These are phyloP conservation scores for Mayetiola destructor DNA, from an alignment of 2,888 invertebrate species.

Conservation along the genomic window DNA sequence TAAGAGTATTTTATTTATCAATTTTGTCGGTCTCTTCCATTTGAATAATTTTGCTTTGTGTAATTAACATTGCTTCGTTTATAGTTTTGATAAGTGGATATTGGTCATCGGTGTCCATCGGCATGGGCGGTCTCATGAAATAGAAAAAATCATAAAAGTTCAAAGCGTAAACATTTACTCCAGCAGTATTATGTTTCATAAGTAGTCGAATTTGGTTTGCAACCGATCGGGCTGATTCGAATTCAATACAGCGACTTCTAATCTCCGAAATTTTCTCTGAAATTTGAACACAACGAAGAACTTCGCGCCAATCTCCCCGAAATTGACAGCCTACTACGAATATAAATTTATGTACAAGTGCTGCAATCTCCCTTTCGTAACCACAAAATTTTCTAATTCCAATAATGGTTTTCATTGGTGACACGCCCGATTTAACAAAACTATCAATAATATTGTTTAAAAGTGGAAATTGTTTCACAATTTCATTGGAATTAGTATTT, in stretches of 20 bases:
- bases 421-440: not conserved
- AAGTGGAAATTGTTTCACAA: not conserved
- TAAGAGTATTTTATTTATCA: not conserved
- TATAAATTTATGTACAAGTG: not conserved
- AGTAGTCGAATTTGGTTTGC: not conserved
- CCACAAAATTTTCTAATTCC: not conserved
- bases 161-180: not conserved
- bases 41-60: not conserved
- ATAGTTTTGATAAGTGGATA: not conserved
- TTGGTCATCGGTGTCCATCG: not conserved
- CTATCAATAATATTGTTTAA: not conserved
- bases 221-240: not conserved
- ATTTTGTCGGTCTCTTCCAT: not conserved
- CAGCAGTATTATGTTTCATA: not conserved
- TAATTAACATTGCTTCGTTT: not conserved
- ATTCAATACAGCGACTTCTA: not conserved
- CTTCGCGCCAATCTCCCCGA: not conserved
- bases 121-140: not conserved
- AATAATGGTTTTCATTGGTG: not conserved
- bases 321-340: not conserved
- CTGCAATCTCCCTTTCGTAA: not conserved
- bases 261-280: not conserved
- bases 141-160: not conserved
- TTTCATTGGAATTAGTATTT: too few species aligned
- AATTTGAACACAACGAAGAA: not conserved